A percentile compares a stretch with the other conserved stretches of the same genome.
Conservation (phyloP, 2,797 vertebrate species). For the Lagocephalus sceleratus region DNA sequence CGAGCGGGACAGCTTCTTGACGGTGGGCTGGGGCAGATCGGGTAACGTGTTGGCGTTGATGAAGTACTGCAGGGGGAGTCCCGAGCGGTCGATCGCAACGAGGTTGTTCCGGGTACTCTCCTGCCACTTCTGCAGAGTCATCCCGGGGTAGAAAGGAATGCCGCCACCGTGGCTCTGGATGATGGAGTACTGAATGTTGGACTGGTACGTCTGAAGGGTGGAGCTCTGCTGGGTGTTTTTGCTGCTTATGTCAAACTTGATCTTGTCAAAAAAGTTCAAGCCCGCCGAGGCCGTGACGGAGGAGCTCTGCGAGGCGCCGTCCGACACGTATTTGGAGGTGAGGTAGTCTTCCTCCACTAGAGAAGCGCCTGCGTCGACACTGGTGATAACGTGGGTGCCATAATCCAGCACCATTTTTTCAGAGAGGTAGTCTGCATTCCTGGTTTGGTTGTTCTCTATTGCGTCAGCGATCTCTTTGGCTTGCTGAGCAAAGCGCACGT, state of each 20-base stretch:
- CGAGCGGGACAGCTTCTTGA: constrained; percentile 69
- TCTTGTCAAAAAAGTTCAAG: constrained; percentile 73
- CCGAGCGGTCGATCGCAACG: constrained; percentile 84
- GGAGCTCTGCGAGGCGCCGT: constrained; percentile 46
- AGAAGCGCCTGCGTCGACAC: constrained; percentile 80
- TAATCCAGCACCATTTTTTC: constrained; percentile 87
- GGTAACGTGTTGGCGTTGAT: constrained; percentile 76
- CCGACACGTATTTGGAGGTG: constrained; percentile 73
- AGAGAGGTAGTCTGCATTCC: constrained; percentile 78
- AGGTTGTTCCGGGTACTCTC: constrained; percentile 83
- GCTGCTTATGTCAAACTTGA: constrained; percentile 63
- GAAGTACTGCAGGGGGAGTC: constrained; percentile 80
- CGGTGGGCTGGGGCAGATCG: constrained; percentile 79
- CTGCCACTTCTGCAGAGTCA: constrained; percentile 89
- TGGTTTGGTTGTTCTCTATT: constrained; percentile 88
- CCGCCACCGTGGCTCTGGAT: constrained; percentile 82
- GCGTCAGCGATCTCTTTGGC: constrained; percentile 77
- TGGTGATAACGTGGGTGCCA: constrained; percentile 86
- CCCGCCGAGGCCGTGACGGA: constrained; percentile 72
- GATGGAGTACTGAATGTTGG: constrained; percentile 82
- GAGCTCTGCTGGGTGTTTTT: constrained; percentile 29
- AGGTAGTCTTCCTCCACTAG: constrained; percentile 88
- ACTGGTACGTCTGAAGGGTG: constrained; percentile 71
- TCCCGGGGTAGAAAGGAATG: constrained; percentile 84
- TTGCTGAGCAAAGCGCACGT: constrained; percentile 76